These are phyloP conservation scores for Melanerpes formicivorus DNA, from an alignment of 2,113 vertebrate species.

Conservation along the genomic window DNA sequence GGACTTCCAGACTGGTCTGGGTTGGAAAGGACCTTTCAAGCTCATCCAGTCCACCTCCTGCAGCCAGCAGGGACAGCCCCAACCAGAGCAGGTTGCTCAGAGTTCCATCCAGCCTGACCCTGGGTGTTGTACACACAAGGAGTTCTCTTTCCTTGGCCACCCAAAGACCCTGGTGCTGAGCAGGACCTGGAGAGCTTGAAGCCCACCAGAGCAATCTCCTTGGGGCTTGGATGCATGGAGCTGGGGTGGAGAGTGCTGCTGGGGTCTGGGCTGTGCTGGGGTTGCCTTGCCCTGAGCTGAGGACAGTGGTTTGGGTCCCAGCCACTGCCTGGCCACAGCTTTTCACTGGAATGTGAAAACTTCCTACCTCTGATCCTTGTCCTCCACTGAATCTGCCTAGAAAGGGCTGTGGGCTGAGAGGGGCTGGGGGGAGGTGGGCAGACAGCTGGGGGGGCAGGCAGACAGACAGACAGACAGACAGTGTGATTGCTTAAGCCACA, in stretches of 20 bases:
- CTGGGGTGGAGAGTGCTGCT: not conserved
- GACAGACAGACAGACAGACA: slow-evolving; percentile 1
- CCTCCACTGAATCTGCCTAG: not conserved
- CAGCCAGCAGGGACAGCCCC: too few relatives aligned
- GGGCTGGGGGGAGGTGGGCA: not conserved
- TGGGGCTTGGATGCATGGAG: not conserved
- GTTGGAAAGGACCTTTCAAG: too few relatives aligned
- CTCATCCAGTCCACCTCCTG: too few relatives aligned
- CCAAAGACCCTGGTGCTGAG: not conserved
- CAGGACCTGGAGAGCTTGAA: not conserved
- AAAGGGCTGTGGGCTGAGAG: not conserved
- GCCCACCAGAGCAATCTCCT: not conserved
- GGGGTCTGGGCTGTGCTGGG: not conserved
- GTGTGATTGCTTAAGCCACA: slow-evolving; percentile 49
- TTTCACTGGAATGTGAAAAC: not conserved
- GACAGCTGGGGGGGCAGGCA: not conserved
- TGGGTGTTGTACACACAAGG: too few relatives aligned
- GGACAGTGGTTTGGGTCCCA: not conserved
- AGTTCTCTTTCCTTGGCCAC: not conserved
- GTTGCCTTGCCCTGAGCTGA: not conserved
- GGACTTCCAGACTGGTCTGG: too few relatives aligned
- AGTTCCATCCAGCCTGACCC: too few relatives aligned
- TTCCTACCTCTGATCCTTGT: not conserved
- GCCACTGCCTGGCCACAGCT: accelerated
- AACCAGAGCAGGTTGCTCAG: too few relatives aligned